phyloP scores from a whole-genome alignment of 2,797 vertebrate genomes.

The Brachyrhaphis roseni region DNA sequence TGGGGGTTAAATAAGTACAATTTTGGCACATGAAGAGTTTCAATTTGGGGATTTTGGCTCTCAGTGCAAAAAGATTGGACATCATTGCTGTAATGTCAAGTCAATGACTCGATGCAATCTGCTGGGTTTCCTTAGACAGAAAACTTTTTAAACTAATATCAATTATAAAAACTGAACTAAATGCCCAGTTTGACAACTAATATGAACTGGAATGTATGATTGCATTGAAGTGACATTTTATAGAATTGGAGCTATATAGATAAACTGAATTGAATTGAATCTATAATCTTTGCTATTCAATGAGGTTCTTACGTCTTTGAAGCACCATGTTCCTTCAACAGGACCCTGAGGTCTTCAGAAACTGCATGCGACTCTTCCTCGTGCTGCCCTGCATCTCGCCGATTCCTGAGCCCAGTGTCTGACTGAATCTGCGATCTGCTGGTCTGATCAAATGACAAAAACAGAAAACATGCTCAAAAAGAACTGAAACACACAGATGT shows the following conservation, averaged over 20 bases:
- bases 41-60: too few species aligned
- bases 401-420: slow-evolving; percentile 70
- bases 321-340: slow-evolving; percentile 81
- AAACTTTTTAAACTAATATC: too few species aligned
- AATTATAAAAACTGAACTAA: too few species aligned
- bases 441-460: slow-evolving; percentile 44
- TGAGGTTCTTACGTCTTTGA: slow-evolving; percentile 80
- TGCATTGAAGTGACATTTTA: neutral
- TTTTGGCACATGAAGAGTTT: too few species aligned
- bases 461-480: neutral
- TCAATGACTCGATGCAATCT: too few species aligned
- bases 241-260: neutral
- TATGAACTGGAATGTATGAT: too few species aligned
- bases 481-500: neutral
- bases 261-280: neutral
- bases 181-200: too few species aligned
- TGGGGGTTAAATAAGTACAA: too few species aligned
- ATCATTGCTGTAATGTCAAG: too few species aligned
- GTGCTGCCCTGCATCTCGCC: slow-evolving; percentile 78
- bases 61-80: too few species aligned
- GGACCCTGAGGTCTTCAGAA: slow-evolving; percentile 80
- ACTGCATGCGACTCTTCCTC: slow-evolving; percentile 83
- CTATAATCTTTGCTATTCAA: neutral
- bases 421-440: slow-evolving; percentile 64
- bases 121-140: too few species aligned